Evolutionary conservation across 2,797 vertebrate genomes (phyloP).

Genomic region (Malurus leucopterus): DNA sequence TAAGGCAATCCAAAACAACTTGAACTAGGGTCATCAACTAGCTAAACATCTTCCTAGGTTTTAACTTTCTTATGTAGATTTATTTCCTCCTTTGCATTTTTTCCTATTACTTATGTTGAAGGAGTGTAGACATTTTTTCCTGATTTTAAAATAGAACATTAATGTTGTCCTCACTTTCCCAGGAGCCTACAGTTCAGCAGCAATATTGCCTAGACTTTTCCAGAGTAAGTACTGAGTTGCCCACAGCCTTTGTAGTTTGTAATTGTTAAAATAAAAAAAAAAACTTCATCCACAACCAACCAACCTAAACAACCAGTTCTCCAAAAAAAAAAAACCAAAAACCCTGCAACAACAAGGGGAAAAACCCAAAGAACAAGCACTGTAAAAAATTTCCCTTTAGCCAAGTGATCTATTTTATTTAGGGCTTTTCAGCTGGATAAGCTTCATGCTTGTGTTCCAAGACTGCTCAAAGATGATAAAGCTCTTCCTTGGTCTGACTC

Average conservation of each 20-base stretch:
- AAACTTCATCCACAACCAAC: accelerated
- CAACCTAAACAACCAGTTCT: not conserved
- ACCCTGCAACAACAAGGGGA: accelerated
- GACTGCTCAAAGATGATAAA: not conserved
- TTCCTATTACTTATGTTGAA: not conserved
- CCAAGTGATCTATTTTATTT: not conserved
- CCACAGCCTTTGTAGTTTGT: not conserved
- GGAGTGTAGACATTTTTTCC: not conserved
- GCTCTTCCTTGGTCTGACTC: conserved; percentile 18
- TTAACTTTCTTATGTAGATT: not conserved
- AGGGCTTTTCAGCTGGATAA: not conserved
- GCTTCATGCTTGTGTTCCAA: conserved; percentile 19
- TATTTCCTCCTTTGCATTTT: not conserved
- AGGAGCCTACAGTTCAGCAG: not conserved
- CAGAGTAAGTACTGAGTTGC: not conserved
- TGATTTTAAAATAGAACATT: not conserved
- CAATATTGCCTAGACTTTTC: not conserved
- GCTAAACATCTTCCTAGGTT: not conserved
- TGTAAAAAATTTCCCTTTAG: not conserved
- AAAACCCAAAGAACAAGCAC: not conserved
- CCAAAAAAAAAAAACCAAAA: not conserved
- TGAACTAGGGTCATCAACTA: not conserved
- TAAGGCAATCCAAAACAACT: not conserved
- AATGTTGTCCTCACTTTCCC: not conserved
- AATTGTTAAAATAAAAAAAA: not conserved